Evolutionary conservation across 2,797 vertebrate genomes (phyloP).

Genomic region (Morelia viridis): DNA sequence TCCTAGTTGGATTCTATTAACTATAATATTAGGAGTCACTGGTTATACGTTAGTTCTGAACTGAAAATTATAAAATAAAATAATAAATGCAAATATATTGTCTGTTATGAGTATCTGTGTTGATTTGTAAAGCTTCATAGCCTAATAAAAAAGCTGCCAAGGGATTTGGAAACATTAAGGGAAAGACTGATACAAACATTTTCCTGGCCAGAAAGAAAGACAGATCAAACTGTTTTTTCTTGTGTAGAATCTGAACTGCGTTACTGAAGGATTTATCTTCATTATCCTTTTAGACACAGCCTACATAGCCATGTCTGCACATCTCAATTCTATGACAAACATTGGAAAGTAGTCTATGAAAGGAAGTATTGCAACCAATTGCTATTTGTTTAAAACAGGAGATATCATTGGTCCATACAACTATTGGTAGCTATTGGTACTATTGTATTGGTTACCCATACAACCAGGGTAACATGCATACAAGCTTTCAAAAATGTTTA

Average conservation of each 20-base stretch:
- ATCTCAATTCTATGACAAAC: no score
- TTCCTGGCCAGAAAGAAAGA: not conserved
- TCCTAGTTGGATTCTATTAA: not conserved
- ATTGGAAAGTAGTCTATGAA: not conserved
- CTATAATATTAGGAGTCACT: not conserved
- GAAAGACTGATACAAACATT: no score
- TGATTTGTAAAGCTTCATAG: not conserved
- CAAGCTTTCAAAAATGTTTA: not conserved
- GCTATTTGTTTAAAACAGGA: not conserved
- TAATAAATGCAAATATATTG: not conserved
- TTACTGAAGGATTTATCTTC: not conserved
- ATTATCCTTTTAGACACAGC: not conserved
- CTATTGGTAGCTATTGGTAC: not conserved
- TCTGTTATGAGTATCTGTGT: not conserved
- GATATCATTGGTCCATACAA: not conserved
- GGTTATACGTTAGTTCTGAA: not conserved
- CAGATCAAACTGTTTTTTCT: not conserved
- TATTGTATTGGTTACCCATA: no score
- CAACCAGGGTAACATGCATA: no score
- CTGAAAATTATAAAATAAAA: not conserved
- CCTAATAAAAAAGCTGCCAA: no score
- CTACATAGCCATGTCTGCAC: not conserved
- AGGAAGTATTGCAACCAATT: not conserved
- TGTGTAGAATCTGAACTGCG: not conserved
- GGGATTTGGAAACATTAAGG: no score